Evolutionary conservation across 2,888 invertebrate species (phyloP), one percentile per base, ranked within the genome.

Genomic region (Phania funesta): DNA sequence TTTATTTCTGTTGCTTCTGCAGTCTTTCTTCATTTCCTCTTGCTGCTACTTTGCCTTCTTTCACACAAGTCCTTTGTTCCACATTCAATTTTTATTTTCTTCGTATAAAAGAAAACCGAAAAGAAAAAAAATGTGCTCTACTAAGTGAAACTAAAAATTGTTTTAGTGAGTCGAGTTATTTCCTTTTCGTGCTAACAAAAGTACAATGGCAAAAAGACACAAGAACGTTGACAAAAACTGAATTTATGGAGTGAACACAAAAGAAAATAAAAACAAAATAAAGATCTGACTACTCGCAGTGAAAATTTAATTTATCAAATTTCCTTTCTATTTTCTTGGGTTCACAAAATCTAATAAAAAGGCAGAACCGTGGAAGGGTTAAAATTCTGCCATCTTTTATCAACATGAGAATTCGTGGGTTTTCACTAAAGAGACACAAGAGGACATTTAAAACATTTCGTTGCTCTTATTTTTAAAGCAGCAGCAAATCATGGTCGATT

Each of bases 241-340:
- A 65, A 71, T 67, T 65, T 70, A 35, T 73, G 52, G 71, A 79
- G 65, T 22, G 16, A 44, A 48, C 62, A n/a, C 32, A 68, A 35
- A 74, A 54, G 32, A 32, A 62, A 46, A n/a, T n/a, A 11, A 52
- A 29, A 52, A 52, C 29, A 11, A 32, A 58, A 60, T 35, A 11
- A 62, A 54, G 68, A 60, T 70, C 22, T 52, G 58, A 65, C 76
- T 73, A 73, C 62, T 77, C 41, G 62, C 62, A 46, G 68, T 60
- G 68, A 78, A 82, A 82, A 78, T 82, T 82, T 78, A 82, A 82
- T 82, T 82, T 78, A 78, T 74, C 74, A 82, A 82, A 82, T 78
- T 82, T 82, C 78, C 82, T 70, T 70, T 64, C 44, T 26, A 44
- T 52, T 73, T 73, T 44, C 75, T 58, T 70, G 58, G 64, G 64